Percentiles rank a stretch among this genome's conserved stretches.
Conservation (phyloP, 2,797 vertebrate species). For the Taenioides sp. region DNA sequence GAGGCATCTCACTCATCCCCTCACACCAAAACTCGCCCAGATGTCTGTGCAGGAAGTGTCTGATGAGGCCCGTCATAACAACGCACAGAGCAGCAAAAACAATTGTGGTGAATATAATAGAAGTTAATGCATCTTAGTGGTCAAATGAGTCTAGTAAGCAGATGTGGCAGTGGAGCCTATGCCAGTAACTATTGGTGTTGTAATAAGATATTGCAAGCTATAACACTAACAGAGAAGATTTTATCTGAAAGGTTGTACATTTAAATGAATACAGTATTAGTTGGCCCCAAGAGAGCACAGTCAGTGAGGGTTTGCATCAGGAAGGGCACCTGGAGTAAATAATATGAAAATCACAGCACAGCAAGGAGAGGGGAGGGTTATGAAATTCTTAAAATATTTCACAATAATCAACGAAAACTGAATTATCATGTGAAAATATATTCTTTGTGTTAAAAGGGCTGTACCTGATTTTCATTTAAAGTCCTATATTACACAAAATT, state of each 20-base stretch:
- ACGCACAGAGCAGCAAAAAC: slow-evolving; percentile 7
- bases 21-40: slow-evolving; percentile 36
- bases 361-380: not conserved
- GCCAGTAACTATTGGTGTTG: too few relatives aligned
- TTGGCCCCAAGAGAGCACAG: not conserved
- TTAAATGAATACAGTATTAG: not conserved
- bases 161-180: not conserved
- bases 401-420: not conserved
- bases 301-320: not conserved
- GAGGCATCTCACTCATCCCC: slow-evolving; percentile 51
- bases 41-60: slow-evolving; percentile 37
- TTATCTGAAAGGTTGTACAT: not conserved
- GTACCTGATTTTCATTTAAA: too few relatives aligned
- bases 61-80: slow-evolving; percentile 38
- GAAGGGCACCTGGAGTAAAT: not conserved
- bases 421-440: too few relatives aligned
- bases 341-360: not conserved
- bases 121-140: not conserved
- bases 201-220: too few relatives aligned
- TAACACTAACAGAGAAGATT: too few relatives aligned
- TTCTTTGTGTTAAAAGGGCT: too few relatives aligned
- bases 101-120: not conserved
- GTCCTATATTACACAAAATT: too few relatives aligned
- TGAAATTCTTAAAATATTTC: slow-evolving; percentile 20
- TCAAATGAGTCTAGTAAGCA: not conserved